Evolutionary conservation across 2,888 invertebrate genomes (phyloP).

Genomic region (Tipula confusa): DNA sequence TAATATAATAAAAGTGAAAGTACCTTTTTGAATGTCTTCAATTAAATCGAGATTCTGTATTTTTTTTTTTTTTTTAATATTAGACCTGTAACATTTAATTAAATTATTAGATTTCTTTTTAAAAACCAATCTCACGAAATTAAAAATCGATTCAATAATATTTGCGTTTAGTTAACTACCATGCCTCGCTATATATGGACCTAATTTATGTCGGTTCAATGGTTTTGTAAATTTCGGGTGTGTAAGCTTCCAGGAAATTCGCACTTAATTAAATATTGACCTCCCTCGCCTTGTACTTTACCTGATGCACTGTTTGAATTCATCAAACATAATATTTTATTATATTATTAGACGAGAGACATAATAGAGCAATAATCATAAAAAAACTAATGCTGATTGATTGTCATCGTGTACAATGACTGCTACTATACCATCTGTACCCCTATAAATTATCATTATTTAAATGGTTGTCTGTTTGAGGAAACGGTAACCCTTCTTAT

Average conservation of each 20-base stretch:
- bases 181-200: neutral
- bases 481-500: neutral
- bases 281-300: neutral
- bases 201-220: neutral
- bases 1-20: constrained; percentile 25
- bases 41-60: neutral
- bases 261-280: neutral
- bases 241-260: neutral
- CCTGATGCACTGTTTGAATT: neutral
- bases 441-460: constrained; percentile 25
- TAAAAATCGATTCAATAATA: neutral
- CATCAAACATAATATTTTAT: neutral
- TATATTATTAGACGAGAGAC: neutral
- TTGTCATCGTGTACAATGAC: neutral
- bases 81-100: constrained; percentile 20
- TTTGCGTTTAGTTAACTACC: neutral
- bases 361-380: constrained; percentile 20
- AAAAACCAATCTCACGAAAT: neutral
- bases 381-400: neutral
- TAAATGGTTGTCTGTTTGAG: neutral
- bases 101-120: neutral
- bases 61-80: neutral
- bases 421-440: neutral
- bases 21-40: constrained; percentile 7
- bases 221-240: neutral